Percentiles rank a stretch among this genome's conserved stretches.
phyloP scores from a whole-genome alignment of 2,113 vertebrate genomes.

The Myrmophylax atrothorax region DNA sequence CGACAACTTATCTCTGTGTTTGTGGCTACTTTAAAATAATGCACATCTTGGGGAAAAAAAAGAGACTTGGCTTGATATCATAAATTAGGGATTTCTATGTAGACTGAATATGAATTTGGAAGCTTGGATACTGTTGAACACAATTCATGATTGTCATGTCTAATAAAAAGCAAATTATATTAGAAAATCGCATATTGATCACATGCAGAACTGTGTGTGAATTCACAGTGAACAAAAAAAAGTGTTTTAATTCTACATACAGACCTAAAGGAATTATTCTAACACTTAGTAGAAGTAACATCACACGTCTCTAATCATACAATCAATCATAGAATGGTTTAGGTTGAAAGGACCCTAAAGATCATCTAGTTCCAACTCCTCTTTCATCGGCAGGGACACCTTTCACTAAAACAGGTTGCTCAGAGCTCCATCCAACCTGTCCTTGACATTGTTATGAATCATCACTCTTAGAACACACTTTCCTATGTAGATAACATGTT shows the following conservation, averaged over 20 bases:
- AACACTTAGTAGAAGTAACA: accelerated
- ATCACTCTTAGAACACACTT: background rate
- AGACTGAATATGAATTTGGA: background rate
- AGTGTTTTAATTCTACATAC: background rate
- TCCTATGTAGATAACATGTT: background rate
- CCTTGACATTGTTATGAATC: background rate
- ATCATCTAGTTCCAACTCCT: accelerated
- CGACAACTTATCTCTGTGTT: background rate
- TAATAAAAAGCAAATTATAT: background rate
- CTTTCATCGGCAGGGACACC: background rate
- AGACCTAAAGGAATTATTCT: background rate
- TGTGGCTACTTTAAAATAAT: background rate
- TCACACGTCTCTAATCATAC: accelerated
- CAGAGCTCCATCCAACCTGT: background rate
- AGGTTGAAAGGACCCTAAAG: background rate
- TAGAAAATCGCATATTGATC: background rate
- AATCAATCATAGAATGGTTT: background rate
- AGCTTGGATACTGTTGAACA: background rate
- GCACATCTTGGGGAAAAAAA: background rate
- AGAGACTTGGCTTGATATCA: background rate
- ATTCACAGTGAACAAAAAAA: background rate
- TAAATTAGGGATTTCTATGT: background rate
- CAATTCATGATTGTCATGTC: background rate
- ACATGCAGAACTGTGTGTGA: accelerated
- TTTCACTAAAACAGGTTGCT: background rate